phyloP scores from a whole-genome alignment of 2,113 vertebrate genomes.

The Bettongia penicillata region DNA sequence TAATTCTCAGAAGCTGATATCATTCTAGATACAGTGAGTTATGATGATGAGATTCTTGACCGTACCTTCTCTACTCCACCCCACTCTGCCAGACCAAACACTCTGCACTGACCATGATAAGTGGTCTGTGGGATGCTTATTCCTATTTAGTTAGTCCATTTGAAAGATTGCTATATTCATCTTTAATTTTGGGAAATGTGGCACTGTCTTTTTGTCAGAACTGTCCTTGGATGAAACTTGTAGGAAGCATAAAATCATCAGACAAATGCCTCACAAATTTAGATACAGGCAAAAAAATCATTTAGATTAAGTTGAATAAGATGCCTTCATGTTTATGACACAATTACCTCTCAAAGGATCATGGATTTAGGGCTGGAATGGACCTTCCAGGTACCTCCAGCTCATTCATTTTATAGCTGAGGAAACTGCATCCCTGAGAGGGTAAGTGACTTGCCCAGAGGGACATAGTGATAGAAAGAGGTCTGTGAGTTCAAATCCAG shows the following conservation, averaged over 20 bases:
- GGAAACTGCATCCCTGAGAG: not conserved
- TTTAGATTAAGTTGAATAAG: not conserved
- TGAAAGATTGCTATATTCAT: slow-evolving; percentile 41
- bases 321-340: slow-evolving; percentile 29
- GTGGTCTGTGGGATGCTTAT: slow-evolving; percentile 53
- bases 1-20: slow-evolving; percentile 63
- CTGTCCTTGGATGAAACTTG: not conserved
- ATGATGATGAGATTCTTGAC: slow-evolving; percentile 71
- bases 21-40: slow-evolving; percentile 69
- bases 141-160: slow-evolving; percentile 58
- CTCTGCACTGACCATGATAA: slow-evolving; percentile 58
- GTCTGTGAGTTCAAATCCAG: not conserved
- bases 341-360: not conserved
- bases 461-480: not conserved
- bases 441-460: not conserved
- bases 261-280: not conserved
- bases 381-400: not conserved
- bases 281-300: not conserved
- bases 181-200: slow-evolving; percentile 20
- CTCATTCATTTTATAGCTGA: not conserved
- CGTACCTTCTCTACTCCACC: not conserved
- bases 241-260: not conserved
- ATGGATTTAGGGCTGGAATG: not conserved
- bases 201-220: not conserved
- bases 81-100: slow-evolving; percentile 67